A percentile compares a stretch with the other conserved stretches of the same genome.
Conservation (phyloP, 2,797 vertebrate genomes). For the Alauda arvensis region DNA sequence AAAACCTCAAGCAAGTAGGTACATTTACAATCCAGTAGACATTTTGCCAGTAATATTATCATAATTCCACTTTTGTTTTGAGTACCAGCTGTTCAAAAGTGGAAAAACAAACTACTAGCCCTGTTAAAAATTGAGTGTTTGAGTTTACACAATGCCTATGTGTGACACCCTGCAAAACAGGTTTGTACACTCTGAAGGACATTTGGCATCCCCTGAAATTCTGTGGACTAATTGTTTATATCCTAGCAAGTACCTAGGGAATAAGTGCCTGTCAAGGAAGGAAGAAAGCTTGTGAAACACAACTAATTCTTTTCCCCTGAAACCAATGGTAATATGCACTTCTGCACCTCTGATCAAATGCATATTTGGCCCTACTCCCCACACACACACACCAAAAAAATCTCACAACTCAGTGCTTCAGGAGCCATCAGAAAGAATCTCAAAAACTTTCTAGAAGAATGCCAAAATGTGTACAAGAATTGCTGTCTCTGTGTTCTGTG, state of each 20-base stretch:
- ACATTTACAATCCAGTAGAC: background rate
- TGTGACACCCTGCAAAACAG: slow-evolving; percentile 38
- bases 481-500: background rate
- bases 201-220: slow-evolving; percentile 2
- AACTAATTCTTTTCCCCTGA: background rate
- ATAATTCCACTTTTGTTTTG: background rate
- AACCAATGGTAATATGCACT: background rate
- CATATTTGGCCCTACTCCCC: background rate
- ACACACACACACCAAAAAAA: fast-evolving
- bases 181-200: slow-evolving; percentile 39
- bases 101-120: slow-evolving; percentile 12
- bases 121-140: background rate
- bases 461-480: background rate
- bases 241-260: background rate
- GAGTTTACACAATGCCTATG: slow-evolving; percentile 3
- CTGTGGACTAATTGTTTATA: background rate
- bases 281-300: background rate
- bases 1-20: background rate
- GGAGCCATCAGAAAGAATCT: background rate
- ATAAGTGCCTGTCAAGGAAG: background rate
- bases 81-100: background rate
- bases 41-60: background rate
- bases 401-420: background rate
- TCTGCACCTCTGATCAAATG: background rate
- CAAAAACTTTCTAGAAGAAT: background rate